phyloP scores from a whole-genome alignment of 2,888 invertebrate species.

The Metacarcinus magister region DNA sequence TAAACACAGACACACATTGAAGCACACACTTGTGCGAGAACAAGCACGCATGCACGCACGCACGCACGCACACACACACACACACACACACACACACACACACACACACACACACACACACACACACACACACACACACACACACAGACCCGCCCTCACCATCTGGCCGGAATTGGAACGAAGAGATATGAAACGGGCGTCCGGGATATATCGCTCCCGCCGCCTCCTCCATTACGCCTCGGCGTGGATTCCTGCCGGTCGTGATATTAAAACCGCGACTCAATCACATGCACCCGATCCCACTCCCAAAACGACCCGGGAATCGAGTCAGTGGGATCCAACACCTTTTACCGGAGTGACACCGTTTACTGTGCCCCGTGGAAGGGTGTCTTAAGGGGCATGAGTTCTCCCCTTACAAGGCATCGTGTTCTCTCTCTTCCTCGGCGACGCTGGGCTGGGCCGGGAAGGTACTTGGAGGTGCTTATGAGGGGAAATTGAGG shows the following conservation, averaged over 20 bases:
- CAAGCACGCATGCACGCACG: background rate
- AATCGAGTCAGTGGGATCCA: conserved; percentile 79
- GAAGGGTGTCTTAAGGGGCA: background rate
- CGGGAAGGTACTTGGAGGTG: background rate
- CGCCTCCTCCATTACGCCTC: conserved; percentile 76
- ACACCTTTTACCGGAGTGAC: conserved; percentile 67
- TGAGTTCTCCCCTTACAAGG: background rate
- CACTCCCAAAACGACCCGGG: conserved; percentile 78
- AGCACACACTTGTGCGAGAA: too few relatives aligned
- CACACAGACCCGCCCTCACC: background rate
- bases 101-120: conserved; percentile 65
- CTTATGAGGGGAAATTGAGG: background rate
- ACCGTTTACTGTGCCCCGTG: conserved; percentile 34
- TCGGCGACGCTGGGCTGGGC: background rate
- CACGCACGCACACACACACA: background rate
- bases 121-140: conserved; percentile 26
- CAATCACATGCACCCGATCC: conserved; percentile 79
- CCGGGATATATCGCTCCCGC: conserved; percentile 34
- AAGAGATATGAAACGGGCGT: background rate
- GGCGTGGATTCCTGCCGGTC: conserved; percentile 77
- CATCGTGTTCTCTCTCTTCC: background rate
- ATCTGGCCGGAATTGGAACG: conserved; percentile 59
- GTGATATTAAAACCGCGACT: conserved; percentile 79
- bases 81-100: conserved; percentile 63
- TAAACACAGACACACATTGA: too few relatives aligned